Evolutionary conservation across 1,140 invertebrate genomes (phyloP), one percentile per base, ranked within the genome.

Genomic region (Drosophila yakuba): DNA sequence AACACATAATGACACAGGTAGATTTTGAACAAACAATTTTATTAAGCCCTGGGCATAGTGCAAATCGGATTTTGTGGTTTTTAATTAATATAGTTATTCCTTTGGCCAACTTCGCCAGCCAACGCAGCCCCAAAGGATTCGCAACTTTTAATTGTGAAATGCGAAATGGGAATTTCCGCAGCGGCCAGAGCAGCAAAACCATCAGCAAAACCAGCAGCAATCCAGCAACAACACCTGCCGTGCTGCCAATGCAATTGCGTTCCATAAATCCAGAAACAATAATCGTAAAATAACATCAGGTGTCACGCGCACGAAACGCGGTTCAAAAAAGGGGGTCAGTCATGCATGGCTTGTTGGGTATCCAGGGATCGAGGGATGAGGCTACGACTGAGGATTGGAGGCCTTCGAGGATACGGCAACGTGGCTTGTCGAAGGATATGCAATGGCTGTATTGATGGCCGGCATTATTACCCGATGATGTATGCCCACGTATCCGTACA

Each of bases 241-340:
- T 38, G 57, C 78, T 75, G 74, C 83, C 76, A 79, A 73, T 86
- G 83, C 84, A 86, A 86, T 79, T 83, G 80, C 80, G 64, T 83
- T 89, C 78, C 84, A 88, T 89, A 86, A 86, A 89, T 86, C 83
- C 79, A 83, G 86, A 86, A 83, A 88, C 83, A 86, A 86, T 86
- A 86, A 86, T 86, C 83, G 67, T 88, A 89, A 89, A 88, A 88
- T 89, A 88, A 88, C 83, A 89, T 88, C 83, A 89, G 76, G 83
- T 88, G 83, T 88, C 84, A 89, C 84, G 84, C 84, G 83, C 83
- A 88, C 61, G 50, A 48, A 86, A 54, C 61, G 57, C 61, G 72
- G 60, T 66, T 72, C 78, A 47, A 54, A 56, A 54, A 45, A 38
- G 75, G 57, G 58, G 58, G 43, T 17, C 43, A 45, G 4, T 50